Evolutionary conservation across 2,888 invertebrate species (phyloP).

Genomic region (Cenopis cana): DNA sequence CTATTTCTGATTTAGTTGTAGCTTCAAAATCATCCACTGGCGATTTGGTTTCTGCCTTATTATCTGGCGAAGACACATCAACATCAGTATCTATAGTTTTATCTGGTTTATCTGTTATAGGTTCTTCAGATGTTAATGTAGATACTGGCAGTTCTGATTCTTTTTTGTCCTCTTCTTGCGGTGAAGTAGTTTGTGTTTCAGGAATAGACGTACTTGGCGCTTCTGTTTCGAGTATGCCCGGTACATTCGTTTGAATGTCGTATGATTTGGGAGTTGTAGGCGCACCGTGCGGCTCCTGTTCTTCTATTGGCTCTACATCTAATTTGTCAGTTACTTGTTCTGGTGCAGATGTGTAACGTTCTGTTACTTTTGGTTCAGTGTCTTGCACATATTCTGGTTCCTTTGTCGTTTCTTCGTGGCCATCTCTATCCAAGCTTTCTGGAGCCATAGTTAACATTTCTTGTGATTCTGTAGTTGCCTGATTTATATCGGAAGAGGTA

Average conservation of each 20-base stretch:
- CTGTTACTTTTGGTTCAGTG: slow-evolving; percentile 42
- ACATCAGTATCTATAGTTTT: slow-evolving; percentile 25
- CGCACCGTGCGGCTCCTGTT: neutral
- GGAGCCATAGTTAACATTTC: slow-evolving; percentile 14
- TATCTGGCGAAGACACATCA: neutral
- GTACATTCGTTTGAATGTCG: slow-evolving; percentile 12
- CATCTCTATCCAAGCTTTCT: slow-evolving; percentile 10
- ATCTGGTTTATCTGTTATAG: slow-evolving; percentile 30
- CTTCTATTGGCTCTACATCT: slow-evolving; percentile 7
- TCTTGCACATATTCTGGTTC: slow-evolving; percentile 23
- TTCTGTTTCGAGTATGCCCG: slow-evolving; percentile 3
- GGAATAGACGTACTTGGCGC: neutral
- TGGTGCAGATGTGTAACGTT: slow-evolving; percentile 20
- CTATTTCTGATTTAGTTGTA: slow-evolving; percentile 24
- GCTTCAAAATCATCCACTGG: neutral
- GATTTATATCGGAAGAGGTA: slow-evolving; percentile 6
- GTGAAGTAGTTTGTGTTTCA: slow-evolving; percentile 20
- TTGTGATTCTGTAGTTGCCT: slow-evolving; percentile 26
- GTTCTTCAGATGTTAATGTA: slow-evolving; percentile 31
- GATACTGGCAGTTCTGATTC: slow-evolving; percentile 20
- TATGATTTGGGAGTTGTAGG: slow-evolving; percentile 25
- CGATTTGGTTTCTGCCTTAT: slow-evolving; percentile 16
- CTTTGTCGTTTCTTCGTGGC: slow-evolving; percentile 41
- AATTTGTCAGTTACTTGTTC: slow-evolving; percentile 32
- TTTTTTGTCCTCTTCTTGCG: slow-evolving; percentile 33